A percentile compares a stretch with the other conserved stretches of the same genome.
Conservation (phyloP, 2,797 vertebrate genomes). For the Sebastes diaconus region DNA sequence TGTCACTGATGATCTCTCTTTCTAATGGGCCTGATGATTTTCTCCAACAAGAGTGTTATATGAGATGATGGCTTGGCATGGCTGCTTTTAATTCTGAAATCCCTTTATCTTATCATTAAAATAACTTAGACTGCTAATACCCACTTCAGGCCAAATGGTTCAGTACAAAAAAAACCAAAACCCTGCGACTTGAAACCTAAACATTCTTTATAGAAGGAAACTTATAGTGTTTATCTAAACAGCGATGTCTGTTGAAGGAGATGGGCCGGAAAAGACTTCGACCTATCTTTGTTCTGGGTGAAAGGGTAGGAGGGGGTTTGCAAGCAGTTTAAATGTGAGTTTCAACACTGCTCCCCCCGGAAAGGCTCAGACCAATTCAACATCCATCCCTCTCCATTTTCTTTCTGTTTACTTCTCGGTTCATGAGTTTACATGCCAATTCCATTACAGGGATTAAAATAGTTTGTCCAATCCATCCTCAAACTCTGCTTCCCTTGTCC, state of each 20-base stretch:
- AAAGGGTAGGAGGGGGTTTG: constrained; percentile 19
- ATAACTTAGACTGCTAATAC: not conserved
- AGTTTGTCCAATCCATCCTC: constrained; percentile 79
- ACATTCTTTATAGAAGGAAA: constrained; percentile 51
- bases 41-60: constrained; percentile 41
- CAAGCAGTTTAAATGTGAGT: constrained; percentile 46
- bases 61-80: constrained; percentile 37
- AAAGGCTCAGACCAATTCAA: constrained; percentile 68
- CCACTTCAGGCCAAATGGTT: constrained; percentile 1
- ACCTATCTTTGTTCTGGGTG: constrained; percentile 63
- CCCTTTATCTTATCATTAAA: constrained; percentile 41
- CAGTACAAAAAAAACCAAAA: constrained; percentile 5
- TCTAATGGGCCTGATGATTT: constrained; percentile 55
- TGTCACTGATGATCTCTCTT: constrained; percentile 65
- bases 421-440: constrained; percentile 83
- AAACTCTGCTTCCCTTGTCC: constrained; percentile 64
- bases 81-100: constrained; percentile 34
- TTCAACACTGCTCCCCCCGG: constrained; percentile 68
- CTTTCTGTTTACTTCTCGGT: constrained; percentile 78
- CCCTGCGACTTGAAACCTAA: constrained; percentile 26
- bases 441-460: constrained; percentile 86
- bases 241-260: constrained; percentile 55
- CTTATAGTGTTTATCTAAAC: constrained; percentile 68
- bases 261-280: constrained; percentile 59
- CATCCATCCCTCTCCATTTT: constrained; percentile 76